Evolutionary conservation across 2,888 invertebrate species (phyloP), one percentile per base, ranked within the genome.

Genomic region (Stenurella melanura): DNA sequence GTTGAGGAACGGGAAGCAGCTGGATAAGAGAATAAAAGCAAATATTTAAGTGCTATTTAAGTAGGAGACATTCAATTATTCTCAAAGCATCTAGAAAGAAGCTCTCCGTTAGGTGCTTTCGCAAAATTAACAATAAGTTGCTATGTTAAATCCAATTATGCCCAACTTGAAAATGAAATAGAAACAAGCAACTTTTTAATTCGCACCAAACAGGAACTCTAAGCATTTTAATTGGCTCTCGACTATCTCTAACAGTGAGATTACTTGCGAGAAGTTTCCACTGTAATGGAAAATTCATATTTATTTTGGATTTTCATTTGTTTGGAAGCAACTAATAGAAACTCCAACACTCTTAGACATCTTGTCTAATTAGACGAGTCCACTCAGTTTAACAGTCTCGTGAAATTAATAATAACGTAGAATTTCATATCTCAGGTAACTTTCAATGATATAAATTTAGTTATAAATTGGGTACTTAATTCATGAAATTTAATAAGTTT

Each of bases 11-110:
- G 69, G 64, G 75, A 74, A 78, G 78, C 74, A 79, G 78, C 50
- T 79, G 50, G 50, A 50, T 50, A 80, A 79, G 80, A 79, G 76
- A 84, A 84, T 81, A 83, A 84, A 81, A 83, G 83, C 83, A 82
- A 83, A 84, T 82, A 83, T 82, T 82, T 83, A 84, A 82, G 80
- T 82, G 82, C 75, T 74, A 76, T 81, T 84, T 81, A 81, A 83
- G 81, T 50, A 50, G 50, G 80, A 82, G 83, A 83, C 83, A 81
- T 83, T 83, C 83, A 83, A 83, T 83, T 83, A 82, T 80, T 82
- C 82, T 76, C 58, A 66, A 54, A 75, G 77, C 74, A 66, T 66
- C 76, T 74, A 78, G 79, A 71, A 76, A 78, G 80, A 75, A 74
- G 76, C 73, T 79, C 66, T 70, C 70, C 60, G 70, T 67, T 67